These are phyloP conservation scores for Decapterus maruadsi DNA, from an alignment of 2,797 vertebrate species.

Conservation along the genomic window DNA sequence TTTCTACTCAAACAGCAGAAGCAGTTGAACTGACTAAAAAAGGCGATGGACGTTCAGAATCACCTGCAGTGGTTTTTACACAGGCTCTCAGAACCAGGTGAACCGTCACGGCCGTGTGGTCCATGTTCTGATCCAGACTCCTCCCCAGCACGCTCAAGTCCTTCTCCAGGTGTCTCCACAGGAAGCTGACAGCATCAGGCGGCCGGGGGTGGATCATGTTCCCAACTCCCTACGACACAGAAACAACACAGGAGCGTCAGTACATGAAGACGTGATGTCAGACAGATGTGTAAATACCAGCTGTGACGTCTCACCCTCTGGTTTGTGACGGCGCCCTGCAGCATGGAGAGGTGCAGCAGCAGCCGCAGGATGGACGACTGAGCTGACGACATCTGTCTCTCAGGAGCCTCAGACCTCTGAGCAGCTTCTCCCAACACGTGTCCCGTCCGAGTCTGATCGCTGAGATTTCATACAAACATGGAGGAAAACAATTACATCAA, in stretches of 20 bases:
- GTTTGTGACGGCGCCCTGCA: slow-evolving; percentile 71
- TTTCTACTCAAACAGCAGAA: not conserved
- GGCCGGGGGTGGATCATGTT: slow-evolving; percentile 74
- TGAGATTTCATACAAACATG: not conserved
- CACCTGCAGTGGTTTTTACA: slow-evolving; percentile 58
- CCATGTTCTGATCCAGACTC: slow-evolving; percentile 79
- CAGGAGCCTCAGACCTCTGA: slow-evolving; percentile 77
- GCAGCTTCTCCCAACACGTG: slow-evolving; percentile 75
- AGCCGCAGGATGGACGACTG: slow-evolving; percentile 79
- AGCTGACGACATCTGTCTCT: slow-evolving; percentile 66
- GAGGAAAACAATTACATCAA: not conserved
- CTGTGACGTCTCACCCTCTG: slow-evolving; percentile 58
- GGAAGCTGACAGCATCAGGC: slow-evolving; percentile 58
- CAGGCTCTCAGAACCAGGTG: slow-evolving; percentile 78
- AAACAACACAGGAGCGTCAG: not conserved
- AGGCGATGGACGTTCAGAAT: not conserved
- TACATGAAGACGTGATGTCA: not conserved
- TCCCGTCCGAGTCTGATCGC: slow-evolving; percentile 73
- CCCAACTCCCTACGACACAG: slow-evolving; percentile 64
- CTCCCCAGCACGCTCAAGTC: slow-evolving; percentile 76
- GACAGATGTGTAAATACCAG: not conserved
- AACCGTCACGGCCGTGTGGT: slow-evolving; percentile 72
- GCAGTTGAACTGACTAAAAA: not conserved
- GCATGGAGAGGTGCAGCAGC: slow-evolving; percentile 81
- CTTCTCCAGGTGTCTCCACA: slow-evolving; percentile 80